Percentiles rank a stretch among this genome's conserved stretches.
These are phyloP conservation scores for Yoshiicerus persimilis DNA, from an alignment of 1,140 invertebrate species.

Conservation along the genomic window DNA sequence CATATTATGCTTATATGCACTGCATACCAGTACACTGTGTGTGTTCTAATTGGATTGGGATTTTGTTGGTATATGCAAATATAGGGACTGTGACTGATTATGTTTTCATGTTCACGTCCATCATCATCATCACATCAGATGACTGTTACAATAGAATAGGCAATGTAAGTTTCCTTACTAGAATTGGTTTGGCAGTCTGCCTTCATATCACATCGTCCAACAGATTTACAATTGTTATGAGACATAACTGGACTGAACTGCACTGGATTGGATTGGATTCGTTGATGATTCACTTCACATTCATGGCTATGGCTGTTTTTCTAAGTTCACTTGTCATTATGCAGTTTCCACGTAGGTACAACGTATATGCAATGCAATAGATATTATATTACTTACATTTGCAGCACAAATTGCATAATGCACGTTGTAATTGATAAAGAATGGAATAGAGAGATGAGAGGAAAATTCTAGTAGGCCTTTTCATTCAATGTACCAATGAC, in stretches of 20 bases:
- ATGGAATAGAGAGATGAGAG: neutral
- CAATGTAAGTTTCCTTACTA: neutral
- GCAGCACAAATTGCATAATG: neutral
- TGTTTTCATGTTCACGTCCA: slow-evolving; percentile 16
- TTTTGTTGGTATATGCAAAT: neutral
- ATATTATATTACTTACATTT: neutral
- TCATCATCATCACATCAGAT: neutral
- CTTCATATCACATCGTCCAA: neutral
- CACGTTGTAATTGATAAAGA: neutral
- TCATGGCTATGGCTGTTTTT: neutral
- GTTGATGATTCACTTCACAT: neutral
- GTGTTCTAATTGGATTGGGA: neutral
- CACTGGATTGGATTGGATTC: neutral
- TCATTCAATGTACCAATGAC: neutral
- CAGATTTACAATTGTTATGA: neutral
- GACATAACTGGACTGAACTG: neutral
- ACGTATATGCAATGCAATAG: too few relatives aligned
- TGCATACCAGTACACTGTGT: too few relatives aligned
- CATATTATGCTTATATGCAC: too few relatives aligned
- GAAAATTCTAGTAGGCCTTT: neutral
- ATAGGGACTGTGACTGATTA: neutral
- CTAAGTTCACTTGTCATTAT: neutral
- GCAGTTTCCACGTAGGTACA: neutral
- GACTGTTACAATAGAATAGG: neutral
- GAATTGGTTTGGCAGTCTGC: neutral